Percentiles rank a stretch among this genome's conserved stretches.
Conservation (phyloP, 2,797 vertebrate species). For the Cuculus canorus region DNA sequence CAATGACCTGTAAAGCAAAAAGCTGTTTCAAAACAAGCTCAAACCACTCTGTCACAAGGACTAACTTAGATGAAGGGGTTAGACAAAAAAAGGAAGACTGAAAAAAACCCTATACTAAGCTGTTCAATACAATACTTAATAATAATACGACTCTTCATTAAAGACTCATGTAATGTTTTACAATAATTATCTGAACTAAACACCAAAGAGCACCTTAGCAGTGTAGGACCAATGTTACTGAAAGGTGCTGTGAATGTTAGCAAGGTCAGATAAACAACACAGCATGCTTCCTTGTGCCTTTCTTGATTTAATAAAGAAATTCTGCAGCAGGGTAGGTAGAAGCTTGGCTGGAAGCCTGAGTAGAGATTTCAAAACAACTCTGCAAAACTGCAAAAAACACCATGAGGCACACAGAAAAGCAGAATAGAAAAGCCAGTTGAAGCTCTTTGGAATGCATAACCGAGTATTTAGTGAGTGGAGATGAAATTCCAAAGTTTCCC, state of each 20-base stretch:
- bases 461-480: not conserved
- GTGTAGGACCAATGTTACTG: not conserved
- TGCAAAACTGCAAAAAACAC: not conserved
- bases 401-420: not conserved
- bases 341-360: not conserved
- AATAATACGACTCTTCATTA: not conserved
- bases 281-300: not conserved
- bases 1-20: not conserved
- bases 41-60: not conserved
- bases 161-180: not conserved
- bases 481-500: not conserved
- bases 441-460: not conserved
- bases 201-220: not conserved
- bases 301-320: not conserved
- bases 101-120: not conserved
- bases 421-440: not conserved
- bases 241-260: not conserved
- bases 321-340: accelerated
- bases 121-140: not conserved
- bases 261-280: not conserved
- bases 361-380: not conserved
- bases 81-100: not conserved
- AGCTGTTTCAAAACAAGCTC: not conserved
- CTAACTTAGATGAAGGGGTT: not conserved
- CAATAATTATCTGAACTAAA: not conserved